These are phyloP conservation scores for Aix galericulata DNA, from an alignment of 2,113 vertebrate genomes.

Conservation along the genomic window DNA sequence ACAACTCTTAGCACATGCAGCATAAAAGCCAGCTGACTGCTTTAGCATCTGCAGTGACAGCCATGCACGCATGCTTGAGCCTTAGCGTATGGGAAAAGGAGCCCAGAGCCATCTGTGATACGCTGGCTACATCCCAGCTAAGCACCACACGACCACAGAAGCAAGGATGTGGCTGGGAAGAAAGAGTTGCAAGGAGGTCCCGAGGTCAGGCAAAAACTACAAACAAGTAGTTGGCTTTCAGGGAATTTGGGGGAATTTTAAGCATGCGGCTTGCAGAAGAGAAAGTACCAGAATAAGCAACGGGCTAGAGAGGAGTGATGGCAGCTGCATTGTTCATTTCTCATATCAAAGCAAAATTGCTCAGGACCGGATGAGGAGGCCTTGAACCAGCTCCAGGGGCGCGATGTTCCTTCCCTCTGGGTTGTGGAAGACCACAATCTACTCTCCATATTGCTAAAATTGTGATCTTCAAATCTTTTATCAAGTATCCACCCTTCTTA, in stretches of 20 bases:
- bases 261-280: neutral
- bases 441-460: neutral
- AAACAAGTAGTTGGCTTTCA: neutral
- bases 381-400: neutral
- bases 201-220: neutral
- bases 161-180: neutral
- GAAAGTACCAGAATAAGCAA: neutral
- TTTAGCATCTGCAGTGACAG: neutral
- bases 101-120: neutral
- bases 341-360: neutral
- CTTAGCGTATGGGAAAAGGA: neutral
- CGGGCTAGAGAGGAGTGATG: neutral
- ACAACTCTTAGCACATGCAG: neutral
- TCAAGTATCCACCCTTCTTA: neutral
- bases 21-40: neutral
- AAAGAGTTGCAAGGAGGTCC: neutral
- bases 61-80: accelerated
- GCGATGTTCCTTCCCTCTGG: neutral
- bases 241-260: neutral
- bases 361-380: neutral
- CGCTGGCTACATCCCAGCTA: neutral
- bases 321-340: neutral
- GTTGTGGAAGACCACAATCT: neutral
- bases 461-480: neutral
- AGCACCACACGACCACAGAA: neutral